Evolutionary conservation across 2,888 invertebrate species (phyloP).

Genomic region (Drosophila sordidula): DNA sequence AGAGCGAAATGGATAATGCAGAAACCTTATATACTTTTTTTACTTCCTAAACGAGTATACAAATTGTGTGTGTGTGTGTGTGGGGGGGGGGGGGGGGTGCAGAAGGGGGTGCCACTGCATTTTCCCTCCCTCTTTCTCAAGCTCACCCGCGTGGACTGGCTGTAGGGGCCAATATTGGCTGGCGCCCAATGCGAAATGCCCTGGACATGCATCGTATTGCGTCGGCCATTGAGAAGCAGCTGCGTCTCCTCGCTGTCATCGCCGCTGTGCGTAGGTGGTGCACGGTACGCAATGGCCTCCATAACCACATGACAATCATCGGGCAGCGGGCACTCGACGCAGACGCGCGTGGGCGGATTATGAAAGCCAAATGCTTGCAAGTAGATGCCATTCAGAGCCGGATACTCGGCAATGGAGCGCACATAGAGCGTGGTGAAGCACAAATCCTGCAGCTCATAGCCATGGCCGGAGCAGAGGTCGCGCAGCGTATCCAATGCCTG

Average conservation of each 20-base stretch:
- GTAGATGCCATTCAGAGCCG: slow-evolving; percentile 91
- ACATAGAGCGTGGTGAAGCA: slow-evolving; percentile 94
- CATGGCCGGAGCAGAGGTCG: slow-evolving; percentile 82
- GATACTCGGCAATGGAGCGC: slow-evolving; percentile 92
- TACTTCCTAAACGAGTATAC: too few relatives aligned
- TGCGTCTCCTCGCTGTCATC: slow-evolving; percentile 61
- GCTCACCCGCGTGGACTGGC: slow-evolving; percentile 93
- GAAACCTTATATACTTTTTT: too few relatives aligned
- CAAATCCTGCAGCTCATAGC: slow-evolving; percentile 87
- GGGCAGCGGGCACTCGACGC: slow-evolving; percentile 92
- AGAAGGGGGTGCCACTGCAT: too few relatives aligned
- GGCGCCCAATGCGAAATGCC: slow-evolving; percentile 99
- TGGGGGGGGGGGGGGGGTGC: too few relatives aligned
- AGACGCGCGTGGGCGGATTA: slow-evolving; percentile 94
- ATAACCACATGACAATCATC: slow-evolving; percentile 90
- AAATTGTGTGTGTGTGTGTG: too few relatives aligned
- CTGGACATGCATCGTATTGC: slow-evolving; percentile 96
- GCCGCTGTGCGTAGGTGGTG: slow-evolving; percentile 74
- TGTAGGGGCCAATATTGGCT: slow-evolving; percentile 98
- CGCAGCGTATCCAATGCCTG: slow-evolving; percentile 91
- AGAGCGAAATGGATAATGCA: too few relatives aligned
- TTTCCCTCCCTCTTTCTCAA: background rate
- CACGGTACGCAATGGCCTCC: slow-evolving; percentile 89
- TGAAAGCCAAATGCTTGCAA: slow-evolving; percentile 89
- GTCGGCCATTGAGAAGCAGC: slow-evolving; percentile 82